These are phyloP conservation scores for Oncorhynchus clarkii DNA, from an alignment of 2,113 vertebrate genomes.

Conservation along the genomic window DNA sequence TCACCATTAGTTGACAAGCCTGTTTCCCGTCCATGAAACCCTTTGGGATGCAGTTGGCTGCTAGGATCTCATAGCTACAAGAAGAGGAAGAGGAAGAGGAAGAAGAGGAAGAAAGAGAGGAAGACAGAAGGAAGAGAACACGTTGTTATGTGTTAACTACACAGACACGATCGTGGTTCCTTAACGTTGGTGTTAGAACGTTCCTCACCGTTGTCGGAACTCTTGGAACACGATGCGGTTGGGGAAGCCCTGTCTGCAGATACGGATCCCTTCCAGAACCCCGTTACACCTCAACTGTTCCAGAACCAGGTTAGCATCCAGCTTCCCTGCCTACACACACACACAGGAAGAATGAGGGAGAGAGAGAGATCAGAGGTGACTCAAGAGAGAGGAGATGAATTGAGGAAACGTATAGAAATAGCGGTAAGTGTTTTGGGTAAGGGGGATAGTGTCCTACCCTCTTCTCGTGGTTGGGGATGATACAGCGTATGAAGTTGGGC, in stretches of 20 bases:
- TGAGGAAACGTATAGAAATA: neutral
- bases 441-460: constrained; percentile 69
- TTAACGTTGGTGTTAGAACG: neutral
- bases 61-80: constrained; percentile 91
- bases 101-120: too few species aligned
- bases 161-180: neutral
- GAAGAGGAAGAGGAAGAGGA: constrained; percentile 2
- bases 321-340: constrained; percentile 83
- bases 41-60: constrained; percentile 89
- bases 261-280: constrained; percentile 93
- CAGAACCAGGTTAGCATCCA: constrained; percentile 90
- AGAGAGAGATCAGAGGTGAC: neutral
- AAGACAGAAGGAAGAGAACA: too few species aligned
- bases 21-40: constrained; percentile 99
- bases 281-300: constrained; percentile 96
- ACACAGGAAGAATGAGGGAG: neutral
- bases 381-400: neutral
- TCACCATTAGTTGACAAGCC: constrained; percentile 92
- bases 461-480: constrained; percentile 98
- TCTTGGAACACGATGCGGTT: constrained; percentile 98
- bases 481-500: constrained; percentile 97
- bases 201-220: constrained; percentile 90
- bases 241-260: constrained; percentile 96
- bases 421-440: neutral
- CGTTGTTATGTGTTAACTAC: too few species aligned